Evolutionary conservation across 2,797 vertebrate species (phyloP).

Genomic region (Manis javanica): DNA sequence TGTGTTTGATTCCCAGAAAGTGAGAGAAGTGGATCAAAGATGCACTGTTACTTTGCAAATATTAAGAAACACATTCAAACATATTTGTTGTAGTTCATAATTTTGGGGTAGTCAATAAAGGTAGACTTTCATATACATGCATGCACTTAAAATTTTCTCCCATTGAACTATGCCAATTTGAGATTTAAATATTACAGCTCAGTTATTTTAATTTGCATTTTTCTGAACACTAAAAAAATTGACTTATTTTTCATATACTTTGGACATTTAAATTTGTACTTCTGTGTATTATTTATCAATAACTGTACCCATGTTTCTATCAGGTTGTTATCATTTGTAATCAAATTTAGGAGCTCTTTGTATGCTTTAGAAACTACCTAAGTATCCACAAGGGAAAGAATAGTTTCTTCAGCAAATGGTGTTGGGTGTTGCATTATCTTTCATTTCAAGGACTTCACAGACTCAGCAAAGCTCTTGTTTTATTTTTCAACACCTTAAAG

Average conservation of each 20-base stretch:
- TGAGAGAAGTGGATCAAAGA: not conserved
- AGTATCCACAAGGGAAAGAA: too few species aligned
- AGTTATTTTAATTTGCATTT: not conserved
- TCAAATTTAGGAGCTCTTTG: not conserved
- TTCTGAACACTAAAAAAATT: not conserved
- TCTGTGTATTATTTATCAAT: not conserved
- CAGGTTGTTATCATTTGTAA: not conserved
- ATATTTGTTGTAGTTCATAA: not conserved
- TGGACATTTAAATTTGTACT: not conserved
- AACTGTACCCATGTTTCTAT: not conserved
- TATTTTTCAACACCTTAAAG: not conserved
- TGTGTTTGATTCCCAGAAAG: not conserved
- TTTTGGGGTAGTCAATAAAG: not conserved
- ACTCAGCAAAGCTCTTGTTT: not conserved
- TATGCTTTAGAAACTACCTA: not conserved
- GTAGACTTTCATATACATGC: not conserved
- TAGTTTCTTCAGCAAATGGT: too few species aligned
- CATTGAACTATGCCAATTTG: not conserved
- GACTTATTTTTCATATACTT: not conserved
- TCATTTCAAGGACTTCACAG: not conserved
- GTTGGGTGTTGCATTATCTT: not conserved
- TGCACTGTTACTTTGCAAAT: not conserved
- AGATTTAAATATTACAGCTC: not conserved
- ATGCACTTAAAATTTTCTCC: not conserved
- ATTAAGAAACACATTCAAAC: not conserved